Conservation (phyloP, 1,140 invertebrate genomes). For the Mactra quadrangularis region DNA sequence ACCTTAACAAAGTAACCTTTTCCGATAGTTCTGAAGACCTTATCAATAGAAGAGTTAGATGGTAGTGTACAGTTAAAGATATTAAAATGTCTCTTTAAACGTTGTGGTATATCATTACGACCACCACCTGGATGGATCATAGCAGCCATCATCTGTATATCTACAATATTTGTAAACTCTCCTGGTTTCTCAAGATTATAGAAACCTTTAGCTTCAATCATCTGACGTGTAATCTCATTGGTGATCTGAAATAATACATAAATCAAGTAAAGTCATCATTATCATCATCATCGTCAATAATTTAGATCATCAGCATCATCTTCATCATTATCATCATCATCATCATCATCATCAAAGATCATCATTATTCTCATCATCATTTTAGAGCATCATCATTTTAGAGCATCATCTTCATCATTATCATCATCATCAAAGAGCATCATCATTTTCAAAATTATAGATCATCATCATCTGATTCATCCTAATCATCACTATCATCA, state of each 20-base stretch:
- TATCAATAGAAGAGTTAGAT: constrained; percentile 93
- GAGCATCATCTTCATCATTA: too few species aligned
- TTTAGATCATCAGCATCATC: too few species aligned
- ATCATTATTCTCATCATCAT: too few species aligned
- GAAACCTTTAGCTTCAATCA: constrained; percentile 98
- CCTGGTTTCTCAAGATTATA: constrained; percentile 99
- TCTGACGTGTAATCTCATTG: constrained; percentile 98
- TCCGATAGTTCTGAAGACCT: constrained; percentile 89
- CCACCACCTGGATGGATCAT: constrained; percentile 95
- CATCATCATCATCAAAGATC: too few species aligned
- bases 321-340: too few species aligned
- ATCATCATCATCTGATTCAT: too few species aligned
- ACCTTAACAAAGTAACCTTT: constrained; percentile 82
- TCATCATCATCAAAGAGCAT: too few species aligned
- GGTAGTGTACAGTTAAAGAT: constrained; percentile 98
- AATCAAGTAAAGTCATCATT: too few species aligned
- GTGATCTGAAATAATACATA: constrained; percentile 85
- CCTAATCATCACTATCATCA: too few species aligned
- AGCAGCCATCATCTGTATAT: constrained; percentile 95
- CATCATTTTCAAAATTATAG: too few species aligned
- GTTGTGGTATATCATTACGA: constrained; percentile 96
- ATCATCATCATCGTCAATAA: too few species aligned
- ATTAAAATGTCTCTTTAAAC: constrained; percentile 96
- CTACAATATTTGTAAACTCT: constrained; percentile 96
- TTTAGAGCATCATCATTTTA: too few species aligned